A percentile compares a stretch with the other conserved stretches of the same genome.
Evolutionary conservation across 2,113 vertebrate genomes (phyloP).

Genomic region (Pantherophis guttatus): DNA sequence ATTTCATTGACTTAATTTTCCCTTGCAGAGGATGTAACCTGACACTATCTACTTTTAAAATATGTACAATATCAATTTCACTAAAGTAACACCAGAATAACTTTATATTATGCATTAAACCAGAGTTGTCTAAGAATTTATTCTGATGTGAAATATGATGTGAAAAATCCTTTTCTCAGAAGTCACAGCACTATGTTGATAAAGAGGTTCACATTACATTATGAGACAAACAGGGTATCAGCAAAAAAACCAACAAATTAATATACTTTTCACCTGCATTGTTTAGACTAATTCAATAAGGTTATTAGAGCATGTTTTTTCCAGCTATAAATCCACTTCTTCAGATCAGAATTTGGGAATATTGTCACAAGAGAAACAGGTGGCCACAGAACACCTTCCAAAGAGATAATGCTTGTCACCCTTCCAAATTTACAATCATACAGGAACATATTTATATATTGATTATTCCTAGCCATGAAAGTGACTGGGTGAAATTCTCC

Average conservation of each 20-base stretch:
- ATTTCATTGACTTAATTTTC: not conserved
- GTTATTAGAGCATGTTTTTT: constrained; percentile 32
- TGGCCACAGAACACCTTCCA: constrained; percentile 29
- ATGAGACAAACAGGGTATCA: constrained; percentile 29
- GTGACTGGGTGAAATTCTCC: constrained; percentile 61
- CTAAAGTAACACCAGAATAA: not conserved
- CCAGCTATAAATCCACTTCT: not conserved
- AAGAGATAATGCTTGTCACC: constrained; percentile 11
- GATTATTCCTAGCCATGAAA: constrained; percentile 47
- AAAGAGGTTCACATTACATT: constrained; percentile 38
- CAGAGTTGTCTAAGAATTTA: constrained; percentile 21
- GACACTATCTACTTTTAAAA: not conserved
- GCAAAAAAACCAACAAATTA: constrained; percentile 28
- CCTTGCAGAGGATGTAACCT: constrained; percentile 19
- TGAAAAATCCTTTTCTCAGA: constrained; percentile 8
- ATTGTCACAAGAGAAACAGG: constrained; percentile 35
- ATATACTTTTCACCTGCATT: constrained; percentile 23
- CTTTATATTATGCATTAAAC: not conserved
- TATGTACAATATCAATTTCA: constrained; percentile 18
- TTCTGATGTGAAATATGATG: not conserved
- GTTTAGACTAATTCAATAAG: constrained; percentile 42
- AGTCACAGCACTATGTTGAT: not conserved
- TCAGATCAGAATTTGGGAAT: not conserved
- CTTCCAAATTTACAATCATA: not conserved
- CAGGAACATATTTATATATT: constrained; percentile 39